Percentiles rank a stretch among this genome's conserved stretches.
These are phyloP conservation scores for Harpagoxenus sublaevis DNA, from an alignment of 2,888 invertebrate species.

Conservation along the genomic window DNA sequence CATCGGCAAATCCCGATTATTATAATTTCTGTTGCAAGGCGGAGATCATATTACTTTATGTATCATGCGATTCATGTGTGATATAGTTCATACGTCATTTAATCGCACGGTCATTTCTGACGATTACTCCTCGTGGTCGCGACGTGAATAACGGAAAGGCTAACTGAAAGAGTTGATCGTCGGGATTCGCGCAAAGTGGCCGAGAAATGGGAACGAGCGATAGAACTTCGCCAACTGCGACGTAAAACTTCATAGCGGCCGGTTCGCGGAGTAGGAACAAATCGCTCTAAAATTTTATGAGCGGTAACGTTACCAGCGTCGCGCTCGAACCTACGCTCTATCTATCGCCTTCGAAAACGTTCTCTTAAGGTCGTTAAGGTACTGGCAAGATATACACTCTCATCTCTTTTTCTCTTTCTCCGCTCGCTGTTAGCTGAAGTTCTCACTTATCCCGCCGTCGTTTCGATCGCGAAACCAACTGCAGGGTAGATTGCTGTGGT, in stretches of 20 bases:
- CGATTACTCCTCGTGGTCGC: neutral
- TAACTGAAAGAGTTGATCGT: slow-evolving; percentile 49
- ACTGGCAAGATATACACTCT: slow-evolving; percentile 52
- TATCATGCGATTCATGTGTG: neutral
- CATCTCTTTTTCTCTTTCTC: slow-evolving; percentile 50
- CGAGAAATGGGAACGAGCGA: slow-evolving; percentile 68
- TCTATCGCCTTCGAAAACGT: slow-evolving; percentile 76
- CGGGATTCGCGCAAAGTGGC: slow-evolving; percentile 75
- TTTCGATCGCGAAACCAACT: slow-evolving; percentile 48
- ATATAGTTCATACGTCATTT: neutral
- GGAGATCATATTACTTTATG: neutral
- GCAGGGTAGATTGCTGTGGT: neutral
- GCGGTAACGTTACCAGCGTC: slow-evolving; percentile 77
- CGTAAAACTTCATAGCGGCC: slow-evolving; percentile 75
- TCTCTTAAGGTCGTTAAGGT: slow-evolving; percentile 80
- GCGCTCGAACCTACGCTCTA: neutral
- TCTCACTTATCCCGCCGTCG: slow-evolving; percentile 77
- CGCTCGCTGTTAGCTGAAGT: slow-evolving; percentile 75
- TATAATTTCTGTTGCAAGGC: neutral
- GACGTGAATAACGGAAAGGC: neutral
- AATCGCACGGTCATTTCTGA: neutral
- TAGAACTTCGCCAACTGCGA: slow-evolving; percentile 66
- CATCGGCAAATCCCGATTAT: neutral
- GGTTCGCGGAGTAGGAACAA: slow-evolving; percentile 73
- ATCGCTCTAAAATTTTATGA: slow-evolving; percentile 84